Evolutionary conservation across 2,888 invertebrate species (phyloP).

Genomic region (Parascotia fuliginaria): DNA sequence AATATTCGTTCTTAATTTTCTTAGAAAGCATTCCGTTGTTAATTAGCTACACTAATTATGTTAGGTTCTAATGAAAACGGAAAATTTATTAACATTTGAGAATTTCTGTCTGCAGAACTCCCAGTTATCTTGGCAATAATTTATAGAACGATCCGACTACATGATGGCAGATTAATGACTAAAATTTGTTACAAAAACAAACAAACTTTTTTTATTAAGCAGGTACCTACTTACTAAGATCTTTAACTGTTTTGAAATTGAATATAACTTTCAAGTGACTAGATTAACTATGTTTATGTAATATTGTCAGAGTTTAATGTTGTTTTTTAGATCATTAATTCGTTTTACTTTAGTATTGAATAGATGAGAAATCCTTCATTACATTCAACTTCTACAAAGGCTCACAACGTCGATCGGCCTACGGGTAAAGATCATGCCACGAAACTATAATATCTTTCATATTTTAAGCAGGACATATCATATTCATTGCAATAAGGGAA

Average conservation of each 20-base stretch:
- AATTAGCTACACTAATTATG: conserved; percentile 53
- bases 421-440: too few species aligned
- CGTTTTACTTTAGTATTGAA: too few species aligned
- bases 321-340: too few species aligned
- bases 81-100: conserved; percentile 56
- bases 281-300: conserved; percentile 21
- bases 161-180: conserved; percentile 67
- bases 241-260: conserved; percentile 45
- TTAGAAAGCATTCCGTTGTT: conserved; percentile 28
- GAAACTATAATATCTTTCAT: too few species aligned
- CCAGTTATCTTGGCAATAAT: conserved; percentile 65
- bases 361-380: too few species aligned
- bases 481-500: too few species aligned
- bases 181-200: conserved; percentile 63
- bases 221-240: conserved; percentile 19
- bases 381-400: too few species aligned
- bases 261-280: conserved; percentile 31
- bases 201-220: conserved; percentile 55
- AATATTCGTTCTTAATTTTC: conserved; percentile 34
- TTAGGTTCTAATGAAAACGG: conserved; percentile 55
- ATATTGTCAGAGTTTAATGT: too few species aligned
- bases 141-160: conserved; percentile 51
- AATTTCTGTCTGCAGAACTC: conserved; percentile 58
- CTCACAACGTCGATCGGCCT: too few species aligned
- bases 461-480: too few species aligned